Conservation (phyloP, 2,797 vertebrate genomes). For the Poeciliopsis presidionis region DNA sequence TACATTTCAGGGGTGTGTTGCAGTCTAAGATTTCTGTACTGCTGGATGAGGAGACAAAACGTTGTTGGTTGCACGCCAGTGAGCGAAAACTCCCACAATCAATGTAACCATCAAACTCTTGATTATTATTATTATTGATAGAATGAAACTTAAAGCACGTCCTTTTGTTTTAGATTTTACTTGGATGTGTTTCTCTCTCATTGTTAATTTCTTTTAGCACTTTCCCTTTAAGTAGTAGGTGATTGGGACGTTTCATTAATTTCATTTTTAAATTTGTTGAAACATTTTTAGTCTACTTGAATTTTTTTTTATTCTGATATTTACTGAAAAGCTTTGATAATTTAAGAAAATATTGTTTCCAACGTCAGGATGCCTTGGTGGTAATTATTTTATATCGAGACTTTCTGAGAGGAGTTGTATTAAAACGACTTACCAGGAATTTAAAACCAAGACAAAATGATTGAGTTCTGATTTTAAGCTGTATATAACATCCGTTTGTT, state of each 20-base stretch:
- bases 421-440: background rate
- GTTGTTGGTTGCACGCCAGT: background rate
- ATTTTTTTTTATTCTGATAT: background rate
- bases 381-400: background rate
- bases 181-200: background rate
- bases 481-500: background rate
- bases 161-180: background rate
- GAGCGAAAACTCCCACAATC: background rate
- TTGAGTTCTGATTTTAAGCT: background rate
- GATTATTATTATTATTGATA: background rate
- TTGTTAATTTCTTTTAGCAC: background rate
- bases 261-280: background rate
- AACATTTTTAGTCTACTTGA: background rate
- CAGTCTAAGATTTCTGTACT: slow-evolving; percentile 5
- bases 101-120: background rate
- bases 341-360: background rate
- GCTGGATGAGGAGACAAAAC: background rate
- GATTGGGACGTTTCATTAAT: background rate
- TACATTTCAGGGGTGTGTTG: slow-evolving; percentile 8
- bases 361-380: background rate
- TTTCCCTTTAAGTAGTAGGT: background rate
- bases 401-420: background rate
- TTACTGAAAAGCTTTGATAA: background rate
- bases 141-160: background rate
- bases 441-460: background rate